Conservation (phyloP, 2,888 invertebrate species). For the Thymelicus sylvestris region DNA sequence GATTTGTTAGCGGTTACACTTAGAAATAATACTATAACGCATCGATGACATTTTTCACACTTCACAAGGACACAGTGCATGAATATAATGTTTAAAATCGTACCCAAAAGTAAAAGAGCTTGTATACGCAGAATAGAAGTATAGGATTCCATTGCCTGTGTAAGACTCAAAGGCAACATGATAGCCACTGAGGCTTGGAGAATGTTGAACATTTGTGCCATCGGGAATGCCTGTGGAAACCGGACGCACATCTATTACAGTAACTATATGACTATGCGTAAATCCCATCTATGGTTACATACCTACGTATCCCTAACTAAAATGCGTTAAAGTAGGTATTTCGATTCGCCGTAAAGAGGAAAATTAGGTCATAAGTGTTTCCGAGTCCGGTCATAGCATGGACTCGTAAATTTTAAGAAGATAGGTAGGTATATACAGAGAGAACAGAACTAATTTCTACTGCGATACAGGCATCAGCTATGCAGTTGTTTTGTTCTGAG, state of each 20-base stretch:
- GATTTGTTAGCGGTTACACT: conserved; percentile 22
- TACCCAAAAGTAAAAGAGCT: conserved; percentile 83
- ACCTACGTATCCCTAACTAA: conserved; percentile 11
- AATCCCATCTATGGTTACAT: not conserved
- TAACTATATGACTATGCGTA: not conserved
- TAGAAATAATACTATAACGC: conserved; percentile 36
- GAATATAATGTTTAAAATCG: conserved; percentile 62
- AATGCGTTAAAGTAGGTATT: conserved; percentile 35
- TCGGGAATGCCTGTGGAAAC: conserved; percentile 87
- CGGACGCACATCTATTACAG: conserved; percentile 40
- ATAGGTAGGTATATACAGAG: conserved; percentile 26
- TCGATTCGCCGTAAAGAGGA: conserved; percentile 18
- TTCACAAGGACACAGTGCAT: conserved; percentile 48
- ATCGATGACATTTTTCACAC: conserved; percentile 40
- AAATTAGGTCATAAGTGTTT: conserved; percentile 26
- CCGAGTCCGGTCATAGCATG: conserved; percentile 56
- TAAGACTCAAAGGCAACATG: conserved; percentile 80
- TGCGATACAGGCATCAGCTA: conserved; percentile 44
- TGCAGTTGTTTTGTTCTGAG: conserved; percentile 42
- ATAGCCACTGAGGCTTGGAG: conserved; percentile 86
- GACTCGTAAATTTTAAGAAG: conserved; percentile 50
- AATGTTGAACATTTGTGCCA: conserved; percentile 91
- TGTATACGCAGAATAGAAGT: conserved; percentile 85
- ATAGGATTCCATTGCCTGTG: conserved; percentile 83
- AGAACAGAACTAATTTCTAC: conserved; percentile 42